phyloP scores from a whole-genome alignment of 1,140 invertebrate species.

The Akabosia matsudoensis region DNA sequence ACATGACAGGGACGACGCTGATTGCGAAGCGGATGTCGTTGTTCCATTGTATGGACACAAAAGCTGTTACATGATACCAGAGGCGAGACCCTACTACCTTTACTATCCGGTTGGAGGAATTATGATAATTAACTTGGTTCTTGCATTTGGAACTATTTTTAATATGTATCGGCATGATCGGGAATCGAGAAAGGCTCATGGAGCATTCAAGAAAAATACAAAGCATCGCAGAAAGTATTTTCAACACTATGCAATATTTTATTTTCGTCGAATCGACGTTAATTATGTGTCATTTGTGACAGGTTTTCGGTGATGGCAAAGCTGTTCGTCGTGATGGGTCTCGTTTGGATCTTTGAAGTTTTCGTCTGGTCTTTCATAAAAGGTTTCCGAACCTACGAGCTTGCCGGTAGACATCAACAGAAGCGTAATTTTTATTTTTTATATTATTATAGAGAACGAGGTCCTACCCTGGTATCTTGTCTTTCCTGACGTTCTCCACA shows the following conservation, averaged over 20 bases:
- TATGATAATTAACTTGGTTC: neutral
- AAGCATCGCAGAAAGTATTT: neutral
- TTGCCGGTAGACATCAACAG: neutral
- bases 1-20: slow-evolving; percentile 1
- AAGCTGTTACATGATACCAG: neutral
- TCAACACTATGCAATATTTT: neutral
- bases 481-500: slow-evolving; percentile 3
- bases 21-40: neutral
- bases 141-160: neutral
- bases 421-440: too few relatives aligned
- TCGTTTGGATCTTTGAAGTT: neutral
- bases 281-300: neutral
- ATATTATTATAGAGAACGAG: neutral
- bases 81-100: neutral
- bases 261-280: neutral
- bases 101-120: neutral
- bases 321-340: slow-evolving; percentile 15
- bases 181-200: neutral
- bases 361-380: neutral
- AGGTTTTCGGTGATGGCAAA: slow-evolving; percentile 7
- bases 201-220: neutral
- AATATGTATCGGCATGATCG: neutral
- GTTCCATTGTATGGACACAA: neutral
- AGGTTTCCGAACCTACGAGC: neutral
- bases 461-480: slow-evolving; percentile 13